phyloP scores from a whole-genome alignment of 1,140 invertebrate species.

The Micrasema longulum region DNA sequence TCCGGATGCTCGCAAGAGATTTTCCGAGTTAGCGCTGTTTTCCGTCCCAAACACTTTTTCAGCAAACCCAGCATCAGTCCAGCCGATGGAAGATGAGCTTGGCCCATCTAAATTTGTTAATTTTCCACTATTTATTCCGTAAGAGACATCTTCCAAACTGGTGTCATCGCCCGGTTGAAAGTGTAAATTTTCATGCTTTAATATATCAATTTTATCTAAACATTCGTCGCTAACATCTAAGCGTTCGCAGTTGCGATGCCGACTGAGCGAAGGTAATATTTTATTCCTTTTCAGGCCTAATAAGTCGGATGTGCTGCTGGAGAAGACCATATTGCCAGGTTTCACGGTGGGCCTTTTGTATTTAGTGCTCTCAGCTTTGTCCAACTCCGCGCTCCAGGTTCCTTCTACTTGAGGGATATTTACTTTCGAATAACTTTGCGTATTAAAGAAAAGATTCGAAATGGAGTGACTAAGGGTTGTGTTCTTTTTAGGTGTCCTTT shows the following conservation, averaged over 20 bases:
- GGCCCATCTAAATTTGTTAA: constrained; percentile 1
- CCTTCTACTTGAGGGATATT: constrained; percentile 31
- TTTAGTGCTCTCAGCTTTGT: constrained; percentile 27
- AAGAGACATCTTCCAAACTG: constrained; percentile 36
- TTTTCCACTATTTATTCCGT: constrained; percentile 5
- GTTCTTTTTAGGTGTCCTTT: constrained; percentile 29
- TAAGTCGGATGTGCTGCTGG: constrained; percentile 60
- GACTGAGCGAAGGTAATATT: constrained; percentile 47
- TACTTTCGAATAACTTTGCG: too few species aligned
- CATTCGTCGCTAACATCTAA: constrained; percentile 43
- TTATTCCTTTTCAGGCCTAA: constrained; percentile 58
- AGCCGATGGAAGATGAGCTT: constrained; percentile 19
- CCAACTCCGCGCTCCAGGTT: constrained; percentile 37
- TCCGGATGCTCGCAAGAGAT: constrained; percentile 8
- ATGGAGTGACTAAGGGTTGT: constrained; percentile 40
- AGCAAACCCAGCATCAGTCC: constrained; percentile 28
- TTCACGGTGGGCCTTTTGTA: constrained; percentile 31
- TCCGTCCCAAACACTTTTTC: constrained; percentile 27
- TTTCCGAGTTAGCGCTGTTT: constrained; percentile 25
- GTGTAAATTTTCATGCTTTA: constrained; percentile 42
- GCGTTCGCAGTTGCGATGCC: constrained; percentile 45
- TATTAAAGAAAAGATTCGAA: constrained; percentile 36
- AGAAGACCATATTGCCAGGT: constrained; percentile 55
- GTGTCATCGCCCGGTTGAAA: constrained; percentile 41
- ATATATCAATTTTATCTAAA: constrained; percentile 40